phyloP scores from a whole-genome alignment of 2,113 vertebrate species.

The Acanthochromis polyacanthus region DNA sequence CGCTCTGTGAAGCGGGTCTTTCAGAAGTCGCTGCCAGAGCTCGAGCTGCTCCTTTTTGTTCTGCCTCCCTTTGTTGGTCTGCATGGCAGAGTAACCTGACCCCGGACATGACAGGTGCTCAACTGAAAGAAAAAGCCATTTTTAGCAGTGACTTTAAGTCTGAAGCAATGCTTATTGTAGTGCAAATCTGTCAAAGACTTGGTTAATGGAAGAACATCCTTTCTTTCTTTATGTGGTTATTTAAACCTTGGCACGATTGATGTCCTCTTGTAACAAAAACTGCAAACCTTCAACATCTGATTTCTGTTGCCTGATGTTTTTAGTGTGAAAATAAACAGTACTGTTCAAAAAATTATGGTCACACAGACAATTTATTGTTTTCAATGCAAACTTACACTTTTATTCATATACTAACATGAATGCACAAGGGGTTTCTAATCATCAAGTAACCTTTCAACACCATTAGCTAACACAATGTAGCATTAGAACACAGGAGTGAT shows the following conservation, averaged over 20 bases:
- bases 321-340: too few species aligned
- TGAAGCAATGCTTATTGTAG: not conserved
- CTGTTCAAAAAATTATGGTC: too few species aligned
- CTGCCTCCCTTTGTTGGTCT: constrained; percentile 56
- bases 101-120: constrained; percentile 40
- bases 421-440: too few species aligned
- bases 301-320: too few species aligned
- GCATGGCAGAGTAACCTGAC: constrained; percentile 59
- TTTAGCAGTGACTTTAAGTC: constrained; percentile 53
- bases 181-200: constrained; percentile 1
- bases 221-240: not conserved
- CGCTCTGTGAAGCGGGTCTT: constrained; percentile 53
- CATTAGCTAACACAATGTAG: too few species aligned
- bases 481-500: too few species aligned
- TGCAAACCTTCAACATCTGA: too few species aligned
- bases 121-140: constrained; percentile 41
- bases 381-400: too few species aligned
- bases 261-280: too few species aligned
- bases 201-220: not conserved
- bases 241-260: not conserved
- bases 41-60: constrained; percentile 55
- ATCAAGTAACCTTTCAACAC: too few species aligned
- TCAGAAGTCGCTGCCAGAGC: constrained; percentile 60
- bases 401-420: too few species aligned
- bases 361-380: too few species aligned